Evolutionary conservation across 2,113 vertebrate species (phyloP), one percentile per base, ranked within the genome.

Genomic region (Callipepla squamata): DNA sequence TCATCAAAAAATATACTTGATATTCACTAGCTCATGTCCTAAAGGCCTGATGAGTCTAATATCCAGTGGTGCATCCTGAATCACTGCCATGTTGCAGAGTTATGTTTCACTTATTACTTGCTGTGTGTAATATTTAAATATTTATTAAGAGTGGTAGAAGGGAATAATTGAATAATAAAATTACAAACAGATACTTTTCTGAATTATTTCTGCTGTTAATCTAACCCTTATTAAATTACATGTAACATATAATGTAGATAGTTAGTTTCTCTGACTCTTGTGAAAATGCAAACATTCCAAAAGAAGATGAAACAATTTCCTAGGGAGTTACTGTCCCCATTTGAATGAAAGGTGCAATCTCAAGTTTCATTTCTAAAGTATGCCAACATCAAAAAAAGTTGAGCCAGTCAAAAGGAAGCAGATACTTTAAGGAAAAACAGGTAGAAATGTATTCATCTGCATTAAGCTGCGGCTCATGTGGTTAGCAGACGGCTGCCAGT

Each of bases 1-100:
- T 91, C 76, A 61, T 90, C 14, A 69, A 87, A 95, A 96, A 92
- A 83, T 80, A 28, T 87, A 58, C 75, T 92, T 72, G 82, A 94
- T 84, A 72, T 80, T 90, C 0, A 0, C 36, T 80, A 77, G 57
- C 36, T 80, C 18, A 5, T 47, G 59, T 80, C 63, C 45, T 65
- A 58, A 83, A 82, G 74, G 40, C 68, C 59, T 58, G 72, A 53
- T 65, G 32, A 77, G 14, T 80, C 51, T 72, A 34, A 40, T 80
- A 58, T 38, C 20, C 73, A 92, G 21, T 14, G 7, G 47, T 53
- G 18, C 5, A 21, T 53, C 58, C 51, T 80, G 61, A 82, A 63
- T 57, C 10, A n/a, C 72, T 11, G 38, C 30, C 32, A 13, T 7
- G 6, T 65, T 40, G 23, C 50, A 67, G 50, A 20, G 42, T 32